phyloP scores from a whole-genome alignment of 37 sponge, comb jelly and placozoan species.

The Halichondria panicea region DNA sequence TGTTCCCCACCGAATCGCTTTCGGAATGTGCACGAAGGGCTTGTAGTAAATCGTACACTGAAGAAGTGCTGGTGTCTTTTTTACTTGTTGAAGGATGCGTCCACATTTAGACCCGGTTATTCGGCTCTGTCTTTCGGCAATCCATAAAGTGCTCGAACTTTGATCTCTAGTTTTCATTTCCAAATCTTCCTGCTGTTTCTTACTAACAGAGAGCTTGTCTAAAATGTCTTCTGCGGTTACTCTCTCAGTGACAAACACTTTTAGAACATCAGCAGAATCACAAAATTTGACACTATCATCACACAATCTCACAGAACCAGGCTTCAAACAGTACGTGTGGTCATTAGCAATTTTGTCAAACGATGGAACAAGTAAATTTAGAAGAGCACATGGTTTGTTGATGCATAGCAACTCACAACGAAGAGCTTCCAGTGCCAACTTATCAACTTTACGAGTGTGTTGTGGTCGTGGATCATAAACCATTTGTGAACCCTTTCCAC shows the following conservation, averaged over 20 bases:
- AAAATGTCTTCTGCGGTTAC: too few species aligned
- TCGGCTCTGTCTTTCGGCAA: not conserved
- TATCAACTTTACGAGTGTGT: too few species aligned
- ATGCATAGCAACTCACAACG: not conserved
- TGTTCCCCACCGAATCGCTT: not conserved
- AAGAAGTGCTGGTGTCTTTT: slow-evolving; percentile 11
- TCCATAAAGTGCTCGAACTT: not conserved
- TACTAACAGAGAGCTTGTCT: too few species aligned
- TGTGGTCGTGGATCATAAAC: too few species aligned
- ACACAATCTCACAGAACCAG: too few species aligned
- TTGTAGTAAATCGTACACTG: not conserved
- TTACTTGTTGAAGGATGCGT: not conserved
- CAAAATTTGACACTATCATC: too few species aligned
- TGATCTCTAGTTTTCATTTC: slow-evolving; percentile 6
- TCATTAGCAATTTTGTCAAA: slow-evolving; percentile 16
- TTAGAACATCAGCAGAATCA: not conserved
- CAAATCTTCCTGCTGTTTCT: too few species aligned
- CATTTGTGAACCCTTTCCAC: too few species aligned
- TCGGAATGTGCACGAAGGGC: not conserved
- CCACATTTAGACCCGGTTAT: slow-evolving; percentile 41
- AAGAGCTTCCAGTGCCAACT: too few species aligned
- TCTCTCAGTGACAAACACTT: too few species aligned
- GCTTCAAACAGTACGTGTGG: slow-evolving; percentile 20
- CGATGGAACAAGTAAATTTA: slow-evolving; percentile 7
- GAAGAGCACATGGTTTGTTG: not conserved